These are phyloP conservation scores for Acromyrmex echinatior DNA, from an alignment of 1,140 invertebrate species.

Conservation along the genomic window DNA sequence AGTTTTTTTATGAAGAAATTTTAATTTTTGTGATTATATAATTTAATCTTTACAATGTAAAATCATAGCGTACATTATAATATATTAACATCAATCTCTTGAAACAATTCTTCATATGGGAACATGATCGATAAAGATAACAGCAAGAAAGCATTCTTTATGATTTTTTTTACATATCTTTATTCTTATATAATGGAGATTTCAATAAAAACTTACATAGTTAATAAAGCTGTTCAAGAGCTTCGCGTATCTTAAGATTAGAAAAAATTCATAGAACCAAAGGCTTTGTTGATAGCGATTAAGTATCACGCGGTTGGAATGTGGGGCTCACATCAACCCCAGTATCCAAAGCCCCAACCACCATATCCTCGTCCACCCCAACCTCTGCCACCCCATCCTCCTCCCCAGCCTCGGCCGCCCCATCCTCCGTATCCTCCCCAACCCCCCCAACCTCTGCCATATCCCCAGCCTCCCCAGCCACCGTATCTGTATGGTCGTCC, in stretches of 20 bases:
- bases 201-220: slow-evolving; percentile 20
- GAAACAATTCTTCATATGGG: background rate
- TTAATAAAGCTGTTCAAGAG: slow-evolving; percentile 7
- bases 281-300: background rate
- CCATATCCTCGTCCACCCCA: slow-evolving; percentile 23
- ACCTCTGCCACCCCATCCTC: slow-evolving; percentile 4
- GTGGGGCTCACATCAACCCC: background rate
- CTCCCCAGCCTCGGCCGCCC: slow-evolving; percentile 3
- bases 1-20: background rate
- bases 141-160: background rate
- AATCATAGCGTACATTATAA: background rate
- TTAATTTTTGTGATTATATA: background rate
- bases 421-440: slow-evolving; percentile 5
- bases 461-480: slow-evolving; percentile 25
- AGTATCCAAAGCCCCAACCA: slow-evolving; percentile 25
- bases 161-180: background rate
- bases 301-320: background rate
- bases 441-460: background rate
- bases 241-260: slow-evolving; percentile 19
- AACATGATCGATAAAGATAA: background rate
- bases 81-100: background rate
- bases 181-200: slow-evolving; percentile 9
- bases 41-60: background rate
- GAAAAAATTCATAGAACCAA: slow-evolving; percentile 17
- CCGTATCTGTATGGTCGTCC: slow-evolving; percentile 25